Evolutionary conservation across 2,888 invertebrate species (phyloP).

Genomic region (Nephrotoma guestfalica): DNA sequence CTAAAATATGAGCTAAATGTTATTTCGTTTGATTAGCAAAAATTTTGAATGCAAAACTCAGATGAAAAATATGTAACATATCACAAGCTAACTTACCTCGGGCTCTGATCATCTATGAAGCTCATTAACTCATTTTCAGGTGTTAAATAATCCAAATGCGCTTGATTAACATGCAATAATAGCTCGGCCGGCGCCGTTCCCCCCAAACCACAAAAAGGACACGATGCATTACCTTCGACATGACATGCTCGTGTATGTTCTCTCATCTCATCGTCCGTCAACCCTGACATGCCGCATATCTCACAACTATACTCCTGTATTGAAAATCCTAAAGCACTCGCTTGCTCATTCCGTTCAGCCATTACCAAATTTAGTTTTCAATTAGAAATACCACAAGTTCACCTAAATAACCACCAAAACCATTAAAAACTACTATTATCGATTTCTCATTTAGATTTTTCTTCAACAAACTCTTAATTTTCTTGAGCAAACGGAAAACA

Average conservation of each 20-base stretch:
- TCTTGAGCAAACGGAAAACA: background rate
- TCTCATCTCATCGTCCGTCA: constrained; percentile 64
- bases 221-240: constrained; percentile 61
- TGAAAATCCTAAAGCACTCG: constrained; percentile 14
- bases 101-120: constrained; percentile 59
- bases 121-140: constrained; percentile 64
- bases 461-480: background rate
- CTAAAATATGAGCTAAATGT: constrained; percentile 22
- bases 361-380: background rate
- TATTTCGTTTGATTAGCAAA: background rate
- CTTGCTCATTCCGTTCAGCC: constrained; percentile 12
- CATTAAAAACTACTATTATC: background rate
- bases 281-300: constrained; percentile 70
- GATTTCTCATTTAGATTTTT: background rate
- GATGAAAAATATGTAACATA: background rate
- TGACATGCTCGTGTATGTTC: constrained; percentile 65
- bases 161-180: constrained; percentile 64
- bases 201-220: constrained; percentile 69
- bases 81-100: constrained; percentile 29
- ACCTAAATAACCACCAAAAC: background rate
- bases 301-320: constrained; percentile 46
- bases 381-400: background rate
- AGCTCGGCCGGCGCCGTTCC: constrained; percentile 60
- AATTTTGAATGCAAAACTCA: background rate
- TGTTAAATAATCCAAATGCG: constrained; percentile 69